phyloP scores from a whole-genome alignment of 2,797 vertebrate genomes.

The Propithecus perrieri region DNA sequence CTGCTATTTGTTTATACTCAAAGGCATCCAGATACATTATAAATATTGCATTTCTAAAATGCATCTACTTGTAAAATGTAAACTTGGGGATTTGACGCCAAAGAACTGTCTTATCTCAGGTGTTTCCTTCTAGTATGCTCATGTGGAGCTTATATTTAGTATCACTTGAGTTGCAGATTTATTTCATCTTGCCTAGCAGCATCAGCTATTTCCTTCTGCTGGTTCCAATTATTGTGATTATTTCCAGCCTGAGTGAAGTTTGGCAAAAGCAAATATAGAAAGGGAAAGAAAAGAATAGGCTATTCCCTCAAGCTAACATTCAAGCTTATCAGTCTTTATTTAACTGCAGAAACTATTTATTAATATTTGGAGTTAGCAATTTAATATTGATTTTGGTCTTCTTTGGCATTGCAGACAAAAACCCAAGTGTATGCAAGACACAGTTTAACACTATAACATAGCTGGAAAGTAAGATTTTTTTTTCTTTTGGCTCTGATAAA shows the following conservation, averaged over 20 bases:
- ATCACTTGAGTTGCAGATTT: slow-evolving; percentile 76
- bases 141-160: slow-evolving; percentile 70
- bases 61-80: slow-evolving; percentile 61
- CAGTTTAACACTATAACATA: background rate
- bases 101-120: slow-evolving; percentile 76
- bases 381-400: slow-evolving; percentile 57
- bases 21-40: slow-evolving; percentile 61
- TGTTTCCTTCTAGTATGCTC: slow-evolving; percentile 62
- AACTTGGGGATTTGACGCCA: slow-evolving; percentile 57
- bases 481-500: background rate
- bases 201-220: slow-evolving; percentile 70
- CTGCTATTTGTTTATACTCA: slow-evolving; percentile 70
- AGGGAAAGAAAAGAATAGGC: slow-evolving; percentile 58
- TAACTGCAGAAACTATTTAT: slow-evolving; percentile 53
- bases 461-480: background rate
- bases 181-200: slow-evolving; percentile 69
- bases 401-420: slow-evolving; percentile 5
- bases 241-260: slow-evolving; percentile 70
- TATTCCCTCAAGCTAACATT: slow-evolving; percentile 63
- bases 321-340: slow-evolving; percentile 60
- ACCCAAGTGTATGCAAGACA: background rate
- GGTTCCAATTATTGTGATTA: slow-evolving; percentile 80
- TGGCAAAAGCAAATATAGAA: slow-evolving; percentile 64
- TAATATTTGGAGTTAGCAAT: slow-evolving; percentile 57
- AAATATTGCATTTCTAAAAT: slow-evolving; percentile 70